Conservation (phyloP, 1,140 invertebrate species). For the Drosophila lini region DNA sequence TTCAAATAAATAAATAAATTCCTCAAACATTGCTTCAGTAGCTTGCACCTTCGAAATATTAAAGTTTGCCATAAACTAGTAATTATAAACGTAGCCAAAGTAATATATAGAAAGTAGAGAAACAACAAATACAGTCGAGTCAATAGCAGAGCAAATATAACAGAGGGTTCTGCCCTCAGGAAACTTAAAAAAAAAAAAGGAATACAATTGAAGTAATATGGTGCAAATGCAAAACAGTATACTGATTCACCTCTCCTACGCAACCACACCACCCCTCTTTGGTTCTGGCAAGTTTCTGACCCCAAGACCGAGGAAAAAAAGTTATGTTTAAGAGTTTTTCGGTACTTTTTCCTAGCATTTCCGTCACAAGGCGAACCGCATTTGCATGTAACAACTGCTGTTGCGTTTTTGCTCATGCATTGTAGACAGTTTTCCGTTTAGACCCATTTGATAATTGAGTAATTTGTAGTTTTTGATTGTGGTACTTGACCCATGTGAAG, state of each 20-base stretch:
- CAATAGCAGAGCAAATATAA: slow-evolving; percentile 52
- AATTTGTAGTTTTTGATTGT: neutral
- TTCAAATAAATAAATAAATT: too few relatives aligned
- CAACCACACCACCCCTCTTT: neutral
- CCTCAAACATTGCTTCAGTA: neutral
- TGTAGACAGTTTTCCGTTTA: slow-evolving; percentile 11
- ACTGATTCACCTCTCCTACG: slow-evolving; percentile 1
- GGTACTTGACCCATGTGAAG: too few relatives aligned
- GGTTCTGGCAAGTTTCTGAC: slow-evolving; percentile 1
- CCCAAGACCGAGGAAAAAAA: too few relatives aligned
- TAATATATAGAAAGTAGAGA: slow-evolving; percentile 15
- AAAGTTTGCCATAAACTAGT: slow-evolving; percentile 71
- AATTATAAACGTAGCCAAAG: slow-evolving; percentile 62
- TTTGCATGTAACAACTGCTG: slow-evolving; percentile 58
- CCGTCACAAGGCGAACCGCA: slow-evolving; percentile 67
- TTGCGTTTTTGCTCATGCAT: slow-evolving; percentile 21
- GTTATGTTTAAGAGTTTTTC: slow-evolving; percentile 53
- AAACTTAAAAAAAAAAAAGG: slow-evolving; percentile 67
- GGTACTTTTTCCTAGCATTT: slow-evolving; percentile 71
- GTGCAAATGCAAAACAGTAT: slow-evolving; percentile 61
- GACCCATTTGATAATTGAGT: slow-evolving; percentile 26
- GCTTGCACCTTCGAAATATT: slow-evolving; percentile 55
- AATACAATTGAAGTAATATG: slow-evolving; percentile 66
- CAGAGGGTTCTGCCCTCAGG: slow-evolving; percentile 45
- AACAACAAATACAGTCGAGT: slow-evolving; percentile 24